phyloP scores from a whole-genome alignment of 1,140 invertebrate genomes.

The Gryon sp. region DNA sequence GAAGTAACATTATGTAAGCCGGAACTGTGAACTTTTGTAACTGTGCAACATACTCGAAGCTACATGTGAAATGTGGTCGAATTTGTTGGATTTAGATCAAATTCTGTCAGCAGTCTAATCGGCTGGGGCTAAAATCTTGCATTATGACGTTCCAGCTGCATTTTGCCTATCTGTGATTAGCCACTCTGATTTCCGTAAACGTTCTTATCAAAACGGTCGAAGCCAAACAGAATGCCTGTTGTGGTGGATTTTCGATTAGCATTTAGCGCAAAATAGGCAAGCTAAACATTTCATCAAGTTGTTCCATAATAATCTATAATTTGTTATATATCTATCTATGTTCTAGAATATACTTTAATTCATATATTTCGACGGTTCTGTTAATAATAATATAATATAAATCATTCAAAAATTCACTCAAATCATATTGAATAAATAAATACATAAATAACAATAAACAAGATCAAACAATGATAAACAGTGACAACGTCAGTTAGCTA shows the following conservation, averaged over 20 bases:
- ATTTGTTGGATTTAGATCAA: conserved; percentile 21
- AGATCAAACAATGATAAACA: conserved; percentile 3
- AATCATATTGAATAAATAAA: no score
- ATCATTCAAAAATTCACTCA: no score
- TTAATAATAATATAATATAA: no score
- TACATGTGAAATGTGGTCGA: conserved; percentile 9
- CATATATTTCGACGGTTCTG: no score
- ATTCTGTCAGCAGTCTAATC: conserved; percentile 35
- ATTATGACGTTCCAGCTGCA: conserved; percentile 22
- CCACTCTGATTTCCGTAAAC: conserved; percentile 10
- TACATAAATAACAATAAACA: no score
- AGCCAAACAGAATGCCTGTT: background rate
- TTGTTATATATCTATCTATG: no score
- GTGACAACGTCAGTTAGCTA: conserved; percentile 13
- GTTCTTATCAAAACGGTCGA: background rate
- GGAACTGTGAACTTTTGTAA: conserved; percentile 27
- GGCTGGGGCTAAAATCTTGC: conserved; percentile 9
- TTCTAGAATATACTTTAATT: no score
- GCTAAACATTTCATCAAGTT: no score
- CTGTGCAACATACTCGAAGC: conserved; percentile 11
- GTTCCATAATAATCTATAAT: no score
- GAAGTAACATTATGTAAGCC: conserved; percentile 30
- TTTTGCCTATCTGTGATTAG: conserved; percentile 19
- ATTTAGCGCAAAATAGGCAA: no score
- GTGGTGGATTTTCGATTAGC: background rate